Evolutionary conservation across 2,888 invertebrate species (phyloP), one percentile per base, ranked within the genome.

Genomic region (Oscheius onirici): DNA sequence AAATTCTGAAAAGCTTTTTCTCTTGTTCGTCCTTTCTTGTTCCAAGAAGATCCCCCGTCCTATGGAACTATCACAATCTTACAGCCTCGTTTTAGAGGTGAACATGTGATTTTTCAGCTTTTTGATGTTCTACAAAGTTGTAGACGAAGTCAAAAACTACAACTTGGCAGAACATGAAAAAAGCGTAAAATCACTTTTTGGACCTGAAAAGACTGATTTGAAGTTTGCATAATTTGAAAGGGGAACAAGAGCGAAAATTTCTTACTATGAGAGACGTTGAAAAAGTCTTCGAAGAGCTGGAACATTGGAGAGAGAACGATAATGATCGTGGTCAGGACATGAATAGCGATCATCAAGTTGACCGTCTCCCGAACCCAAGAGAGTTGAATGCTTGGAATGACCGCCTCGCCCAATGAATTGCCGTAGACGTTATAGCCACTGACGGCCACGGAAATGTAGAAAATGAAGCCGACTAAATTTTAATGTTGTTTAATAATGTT

Each of bases 321-420:
- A 49, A 84, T 81, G 22, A 85, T 77, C 1, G 83, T 84, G 20
- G 83, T 77, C 49, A 86, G 74, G 55, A 86, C 86, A 71, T 87
- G 87, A 49, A 84, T 74, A n/a, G 87, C 86, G 54, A 87, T 86
- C 76, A 86, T 81, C 51, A 85, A 58, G 69, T 86, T 87, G 26
- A 85, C 77, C 3, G 60, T 71, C 22, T 78, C 75, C 44, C 75
- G 75, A 49, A 78, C 69, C 77, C 77, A 78, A 22, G 63, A 40
- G 11, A 74, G 58, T 69, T 78, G 77, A n/a, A 78, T 57, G 11
- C 75, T 75, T 22, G 77, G 74, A 54, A 78, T 78, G 43, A 78
- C 61, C 1, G 75, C 72, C 49, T 78, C 77, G 22, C 77, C 77
- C 17, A 78, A 70, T 8, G 77, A 58, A 51, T 55, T 69, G 20